A percentile compares a stretch with the other conserved stretches of the same genome.
These are phyloP conservation scores for Eulemur coronatus DNA, from an alignment of 2,797 vertebrate genomes.

Conservation along the genomic window DNA sequence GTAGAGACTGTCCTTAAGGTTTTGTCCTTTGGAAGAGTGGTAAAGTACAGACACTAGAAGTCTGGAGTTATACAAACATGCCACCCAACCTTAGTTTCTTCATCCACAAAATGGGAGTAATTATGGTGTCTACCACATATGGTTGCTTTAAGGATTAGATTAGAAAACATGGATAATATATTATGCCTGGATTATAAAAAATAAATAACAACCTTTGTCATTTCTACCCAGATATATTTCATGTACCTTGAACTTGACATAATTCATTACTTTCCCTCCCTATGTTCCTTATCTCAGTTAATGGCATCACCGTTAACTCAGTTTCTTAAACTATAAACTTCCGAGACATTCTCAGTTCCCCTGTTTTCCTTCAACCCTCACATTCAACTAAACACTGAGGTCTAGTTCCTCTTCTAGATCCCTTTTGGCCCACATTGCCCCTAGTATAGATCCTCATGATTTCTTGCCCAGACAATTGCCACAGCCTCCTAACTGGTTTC, in stretches of 20 bases:
- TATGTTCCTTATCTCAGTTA: neutral
- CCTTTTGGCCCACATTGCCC: neutral
- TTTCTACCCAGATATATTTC: conserved; percentile 19
- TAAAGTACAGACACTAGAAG: neutral
- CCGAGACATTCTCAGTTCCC: neutral
- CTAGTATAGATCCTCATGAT: neutral
- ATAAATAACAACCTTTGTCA: neutral
- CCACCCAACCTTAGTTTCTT: conserved; percentile 9
- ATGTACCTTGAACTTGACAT: neutral
- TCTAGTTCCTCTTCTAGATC: neutral
- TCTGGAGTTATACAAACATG: neutral
- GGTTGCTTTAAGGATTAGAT: neutral
- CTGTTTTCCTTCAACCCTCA: neutral
- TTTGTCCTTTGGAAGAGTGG: neutral
- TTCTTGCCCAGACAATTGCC: neutral
- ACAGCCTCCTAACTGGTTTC: neutral
- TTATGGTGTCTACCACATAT: neutral
- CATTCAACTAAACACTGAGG: neutral
- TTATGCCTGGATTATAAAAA: neutral
- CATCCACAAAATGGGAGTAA: conserved; percentile 25
- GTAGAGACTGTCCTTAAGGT: neutral
- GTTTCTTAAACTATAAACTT: conserved; percentile 36
- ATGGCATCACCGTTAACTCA: neutral
- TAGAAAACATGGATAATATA: neutral
- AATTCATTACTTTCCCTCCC: neutral